phyloP scores from a whole-genome alignment of 2,113 vertebrate species.

The Machaerirhynchus nigripectus region DNA sequence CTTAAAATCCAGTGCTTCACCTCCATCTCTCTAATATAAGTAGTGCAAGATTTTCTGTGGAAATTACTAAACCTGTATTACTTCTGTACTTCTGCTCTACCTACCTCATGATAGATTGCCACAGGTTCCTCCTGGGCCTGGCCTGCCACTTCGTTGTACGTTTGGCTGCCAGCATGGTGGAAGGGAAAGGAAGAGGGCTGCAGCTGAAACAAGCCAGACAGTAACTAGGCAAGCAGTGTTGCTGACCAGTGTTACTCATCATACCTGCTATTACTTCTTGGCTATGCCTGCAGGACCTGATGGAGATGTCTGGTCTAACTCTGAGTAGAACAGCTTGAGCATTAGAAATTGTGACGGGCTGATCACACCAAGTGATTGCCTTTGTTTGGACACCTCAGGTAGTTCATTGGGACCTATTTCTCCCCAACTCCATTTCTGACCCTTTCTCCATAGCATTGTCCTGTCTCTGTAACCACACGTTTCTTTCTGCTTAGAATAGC shows the following conservation, averaged over 20 bases:
- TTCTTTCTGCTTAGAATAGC: not conserved
- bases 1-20: not conserved
- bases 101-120: not conserved
- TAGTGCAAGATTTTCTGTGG: not conserved
- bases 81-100: not conserved
- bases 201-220: not conserved
- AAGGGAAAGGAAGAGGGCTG: not conserved
- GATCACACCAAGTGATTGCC: not conserved
- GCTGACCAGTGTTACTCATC: not conserved
- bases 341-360: not conserved
- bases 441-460: not conserved
- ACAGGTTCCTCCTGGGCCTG: not conserved
- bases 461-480: not conserved
- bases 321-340: not conserved
- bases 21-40: not conserved
- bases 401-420: not conserved
- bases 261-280: not conserved
- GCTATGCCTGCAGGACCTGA: not conserved
- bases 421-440: not conserved
- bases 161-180: not conserved
- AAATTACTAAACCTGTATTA: not conserved
- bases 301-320: not conserved
- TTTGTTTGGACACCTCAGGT: not conserved
- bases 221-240: not conserved
- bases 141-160: not conserved